Evolutionary conservation across 30 jellyfish, hydroid and myxozoan species (phyloP), one percentile per base, ranked within the genome.

Genomic region (Aurelia coerulea): DNA sequence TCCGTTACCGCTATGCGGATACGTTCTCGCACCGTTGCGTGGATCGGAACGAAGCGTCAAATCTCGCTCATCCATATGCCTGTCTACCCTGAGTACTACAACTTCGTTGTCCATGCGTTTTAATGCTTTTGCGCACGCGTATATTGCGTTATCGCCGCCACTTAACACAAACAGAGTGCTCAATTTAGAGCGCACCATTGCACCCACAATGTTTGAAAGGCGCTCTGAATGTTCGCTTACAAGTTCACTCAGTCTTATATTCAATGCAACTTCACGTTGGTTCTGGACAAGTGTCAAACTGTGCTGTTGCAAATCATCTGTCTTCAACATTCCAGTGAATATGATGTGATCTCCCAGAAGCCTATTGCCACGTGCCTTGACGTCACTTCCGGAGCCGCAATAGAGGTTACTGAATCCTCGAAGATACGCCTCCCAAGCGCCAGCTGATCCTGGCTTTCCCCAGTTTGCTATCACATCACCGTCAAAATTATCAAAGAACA

Each of bases 21-120:
- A 37, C 7, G 62, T 58, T 53, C 23, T 60, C 17, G 74, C 51
- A 11, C 17, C 17, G 11, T 17, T 11, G 5, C 54, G 42, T 5
- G 85, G 85, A 54, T 74, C 74, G 0, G 74, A 74, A 11, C 85
- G 68, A 10, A 74, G 85, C 37, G 56, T 19, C 37, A 63, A 42
- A 51, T 74, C 73, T n/a, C 85, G 65, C 68, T 74, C 85, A 46
- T 74, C 85, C 85, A 74, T 74, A 37, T 74, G 85, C 37, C 85
- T 74, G 74, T 74, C 85, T 10, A 74, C 50, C 10, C 85, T 50
- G 6, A 74, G 50, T 54, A 53, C 10, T 9, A 53, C 56, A 18
- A 53, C 16, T 5, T 63, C 72, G 62, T 74, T 74, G 66, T 23
- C 33, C 5, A 3, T 41, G 41, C 37, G 29, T 39, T 74, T 74